phyloP scores from a whole-genome alignment of 2,113 vertebrate species.

The Phaetusa simplex region DNA sequence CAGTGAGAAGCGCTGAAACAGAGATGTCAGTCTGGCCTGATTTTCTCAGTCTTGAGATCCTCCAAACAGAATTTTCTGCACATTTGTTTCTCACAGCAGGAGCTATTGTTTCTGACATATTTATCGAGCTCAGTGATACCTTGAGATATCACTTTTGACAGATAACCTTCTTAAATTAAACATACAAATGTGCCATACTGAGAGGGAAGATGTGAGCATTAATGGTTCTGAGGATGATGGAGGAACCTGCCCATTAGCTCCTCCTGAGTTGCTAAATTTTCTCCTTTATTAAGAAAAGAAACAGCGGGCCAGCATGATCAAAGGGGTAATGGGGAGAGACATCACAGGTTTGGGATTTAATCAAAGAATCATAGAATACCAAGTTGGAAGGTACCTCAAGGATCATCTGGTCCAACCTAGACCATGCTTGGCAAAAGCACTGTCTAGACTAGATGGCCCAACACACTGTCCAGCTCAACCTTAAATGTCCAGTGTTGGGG shows the following conservation, averaged over 20 bases:
- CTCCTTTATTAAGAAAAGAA: neutral
- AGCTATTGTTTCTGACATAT: constrained; percentile 61
- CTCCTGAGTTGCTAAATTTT: neutral
- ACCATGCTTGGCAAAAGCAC: neutral
- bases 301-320: neutral
- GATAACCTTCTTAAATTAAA: constrained; percentile 67
- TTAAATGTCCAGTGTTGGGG: neutral
- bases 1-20: neutral
- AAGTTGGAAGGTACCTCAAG: no score
- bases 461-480: neutral
- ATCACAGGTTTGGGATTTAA: neutral
- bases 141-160: constrained; percentile 48
- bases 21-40: neutral
- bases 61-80: constrained; percentile 5
- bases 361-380: neutral
- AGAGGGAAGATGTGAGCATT: neutral
- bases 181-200: neutral
- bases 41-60: neutral
- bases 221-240: constrained; percentile 28
- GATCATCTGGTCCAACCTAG: neutral
- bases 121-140: constrained; percentile 39
- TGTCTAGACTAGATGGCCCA: neutral
- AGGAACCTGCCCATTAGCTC: neutral
- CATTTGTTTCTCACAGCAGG: constrained; percentile 46
- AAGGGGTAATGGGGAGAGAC: neutral